phyloP scores from a whole-genome alignment of 2,888 invertebrate genomes.

The Pantelozetes paolii region DNA sequence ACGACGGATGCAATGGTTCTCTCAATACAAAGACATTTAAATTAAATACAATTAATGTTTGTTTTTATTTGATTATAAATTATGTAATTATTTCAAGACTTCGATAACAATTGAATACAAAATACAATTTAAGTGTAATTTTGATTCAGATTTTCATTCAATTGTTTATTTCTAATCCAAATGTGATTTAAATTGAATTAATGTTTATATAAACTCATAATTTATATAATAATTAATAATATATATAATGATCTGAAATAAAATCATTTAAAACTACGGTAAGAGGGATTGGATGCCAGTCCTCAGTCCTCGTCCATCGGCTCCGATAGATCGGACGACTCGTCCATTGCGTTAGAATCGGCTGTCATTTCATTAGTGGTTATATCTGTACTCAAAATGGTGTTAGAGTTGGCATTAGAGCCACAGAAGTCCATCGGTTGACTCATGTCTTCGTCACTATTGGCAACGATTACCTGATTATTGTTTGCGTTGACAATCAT shows the following conservation, averaged over 20 bases:
- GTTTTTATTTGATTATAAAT: not conserved
- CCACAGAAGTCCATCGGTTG: conserved; percentile 26
- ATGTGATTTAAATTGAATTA: not conserved
- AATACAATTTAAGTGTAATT: not conserved
- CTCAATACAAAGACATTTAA: not conserved
- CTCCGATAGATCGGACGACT: conserved; percentile 13
- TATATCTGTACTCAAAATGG: not conserved
- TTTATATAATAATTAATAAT: conserved; percentile 10
- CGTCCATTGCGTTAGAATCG: conserved; percentile 15
- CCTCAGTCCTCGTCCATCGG: conserved; percentile 24
- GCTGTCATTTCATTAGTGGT: not conserved
- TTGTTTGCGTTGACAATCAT: not conserved
- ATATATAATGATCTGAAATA: conserved; percentile 24
- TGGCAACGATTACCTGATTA: conserved; percentile 1
- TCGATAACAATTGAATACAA: conserved; percentile 5
- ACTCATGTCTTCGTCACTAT: conserved; percentile 4
- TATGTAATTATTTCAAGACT: not conserved
- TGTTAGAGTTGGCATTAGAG: not conserved
- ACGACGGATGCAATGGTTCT: conserved; percentile 56
- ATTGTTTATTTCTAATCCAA: not conserved
- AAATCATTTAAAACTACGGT: not conserved
- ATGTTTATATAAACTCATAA: conserved; percentile 20
- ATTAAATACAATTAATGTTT: conserved; percentile 6
- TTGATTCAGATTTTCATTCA: not conserved
- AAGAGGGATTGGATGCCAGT: not conserved